phyloP scores from a whole-genome alignment of 2,888 invertebrate genomes.

The Ophraella communa region DNA sequence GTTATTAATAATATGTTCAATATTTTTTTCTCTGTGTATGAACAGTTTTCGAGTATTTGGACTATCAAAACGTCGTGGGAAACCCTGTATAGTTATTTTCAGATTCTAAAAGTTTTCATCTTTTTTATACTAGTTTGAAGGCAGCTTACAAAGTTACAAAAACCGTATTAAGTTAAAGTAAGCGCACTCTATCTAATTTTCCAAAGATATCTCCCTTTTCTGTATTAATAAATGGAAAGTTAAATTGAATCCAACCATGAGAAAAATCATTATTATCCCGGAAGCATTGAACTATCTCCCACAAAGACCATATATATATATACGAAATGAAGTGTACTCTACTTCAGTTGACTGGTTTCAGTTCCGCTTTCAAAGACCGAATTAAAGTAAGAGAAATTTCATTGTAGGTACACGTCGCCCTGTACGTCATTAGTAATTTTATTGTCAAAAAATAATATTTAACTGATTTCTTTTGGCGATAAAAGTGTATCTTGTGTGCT shows the following conservation, averaged over 20 bases:
- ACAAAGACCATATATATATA: constrained; percentile 23
- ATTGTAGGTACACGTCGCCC: constrained; percentile 18
- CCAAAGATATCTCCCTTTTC: constrained; percentile 3
- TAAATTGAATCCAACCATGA: constrained; percentile 22
- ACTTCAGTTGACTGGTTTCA: constrained; percentile 16
- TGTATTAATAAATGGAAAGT: constrained; percentile 12
- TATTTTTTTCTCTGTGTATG: too few relatives aligned
- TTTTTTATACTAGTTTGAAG: too few relatives aligned
- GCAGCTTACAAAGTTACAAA: background rate
- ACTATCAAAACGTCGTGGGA: too few relatives aligned
- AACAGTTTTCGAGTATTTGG: too few relatives aligned
- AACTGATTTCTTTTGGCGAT: background rate
- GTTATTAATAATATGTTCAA: too few relatives aligned
- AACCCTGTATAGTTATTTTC: too few relatives aligned
- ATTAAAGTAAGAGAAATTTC: constrained; percentile 22
- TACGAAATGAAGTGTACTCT: constrained; percentile 26
- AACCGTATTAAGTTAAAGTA: background rate
- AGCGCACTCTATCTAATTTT: constrained; percentile 3
- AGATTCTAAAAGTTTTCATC: too few relatives aligned
- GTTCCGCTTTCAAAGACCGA: constrained; percentile 19
- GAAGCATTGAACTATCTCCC: constrained; percentile 12
- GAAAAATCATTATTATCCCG: constrained; percentile 26
- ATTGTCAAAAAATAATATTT: background rate
- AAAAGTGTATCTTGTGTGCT: background rate
- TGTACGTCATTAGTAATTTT: constrained; percentile 12